These are phyloP conservation scores for Actias luna DNA, from an alignment of 2,888 invertebrate genomes.

Conservation along the genomic window DNA sequence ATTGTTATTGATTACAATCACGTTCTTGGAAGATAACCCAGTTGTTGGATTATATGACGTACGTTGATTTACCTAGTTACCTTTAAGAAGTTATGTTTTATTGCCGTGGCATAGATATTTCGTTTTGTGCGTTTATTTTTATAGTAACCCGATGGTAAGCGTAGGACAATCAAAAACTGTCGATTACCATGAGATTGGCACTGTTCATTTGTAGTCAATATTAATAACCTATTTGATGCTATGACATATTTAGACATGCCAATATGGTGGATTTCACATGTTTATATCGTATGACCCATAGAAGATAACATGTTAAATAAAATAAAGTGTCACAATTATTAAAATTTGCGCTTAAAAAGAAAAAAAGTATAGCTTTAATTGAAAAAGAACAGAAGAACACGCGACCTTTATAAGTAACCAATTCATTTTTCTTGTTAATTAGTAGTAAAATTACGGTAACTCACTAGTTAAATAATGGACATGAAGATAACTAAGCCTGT, in stretches of 20 bases:
- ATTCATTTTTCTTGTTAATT: not conserved
- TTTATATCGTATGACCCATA: too few species aligned
- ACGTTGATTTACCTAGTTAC: conserved; percentile 7
- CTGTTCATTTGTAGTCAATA: too few species aligned
- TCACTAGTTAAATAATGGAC: not conserved
- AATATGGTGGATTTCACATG: too few species aligned
- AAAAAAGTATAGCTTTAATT: not conserved
- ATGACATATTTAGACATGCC: too few species aligned
- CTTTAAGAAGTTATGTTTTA: not conserved
- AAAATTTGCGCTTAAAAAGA: not conserved
- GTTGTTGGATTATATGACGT: conserved; percentile 10
- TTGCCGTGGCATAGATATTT: not conserved
- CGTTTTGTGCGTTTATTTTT: not conserved
- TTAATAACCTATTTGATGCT: too few species aligned
- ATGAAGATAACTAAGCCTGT: not conserved
- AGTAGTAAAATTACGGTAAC: not conserved
- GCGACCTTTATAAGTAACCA: not conserved
- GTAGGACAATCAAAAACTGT: too few species aligned
- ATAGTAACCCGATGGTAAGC: too few species aligned
- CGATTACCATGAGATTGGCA: too few species aligned
- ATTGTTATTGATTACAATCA: conserved; percentile 13
- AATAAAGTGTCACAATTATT: not conserved
- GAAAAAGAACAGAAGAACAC: not conserved
- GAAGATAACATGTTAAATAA: not conserved
- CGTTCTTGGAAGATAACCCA: conserved; percentile 16